Base-by-base conservation (phyloP, 23 tunicate species). In the Pegea sp. region DNA sequence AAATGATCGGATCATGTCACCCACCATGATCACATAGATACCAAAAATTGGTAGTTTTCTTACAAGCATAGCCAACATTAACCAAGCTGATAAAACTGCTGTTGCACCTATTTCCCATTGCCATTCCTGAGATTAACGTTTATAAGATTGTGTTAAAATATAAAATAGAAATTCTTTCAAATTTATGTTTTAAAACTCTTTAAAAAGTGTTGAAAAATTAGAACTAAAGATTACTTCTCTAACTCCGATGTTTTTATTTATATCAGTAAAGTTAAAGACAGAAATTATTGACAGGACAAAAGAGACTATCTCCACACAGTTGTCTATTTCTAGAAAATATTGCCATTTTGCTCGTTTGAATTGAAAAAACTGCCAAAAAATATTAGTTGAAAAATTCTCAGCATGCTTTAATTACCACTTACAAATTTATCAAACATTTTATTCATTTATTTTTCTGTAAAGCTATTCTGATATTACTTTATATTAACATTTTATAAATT, bases 1-100 rank as follows among this genome's bases (percentile, higher is more conserved):
- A 2, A 68, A 68, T 5, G 74, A 52, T 22, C 48, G 48, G 13
- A 68, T 24, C 23, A 68, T 59, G 46, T 59, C 42, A 4, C 53
- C 38, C 22, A 59, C n/a, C 74, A 68, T 68, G 30, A 68, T 68
- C 18, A 68, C 74, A 59, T 68, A 68, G 8, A 68, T 68, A 27
- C 74, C 74, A 3, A 68, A 46, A 5, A 60, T 31, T 6, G 74
- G 74, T 4, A 68, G 59, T 42, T 59, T 68, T 26, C 74, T 33
- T 0, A 68, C 28, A 31, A 68, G 56, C 34, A 66, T 23, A 43
- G 71, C 64, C 48, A 68, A 23, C 19, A 31, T 59, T 23, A 68
- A 18, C 65, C 74, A 68, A 0, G 65, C 57, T n/a, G 49, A n/a
- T 22, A 59, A 48, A 16, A 68, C 30, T 26, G 60, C 53, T 0